Base-by-base conservation (phyloP, 2,797 vertebrate genomes). In the Prionace glauca region DNA sequence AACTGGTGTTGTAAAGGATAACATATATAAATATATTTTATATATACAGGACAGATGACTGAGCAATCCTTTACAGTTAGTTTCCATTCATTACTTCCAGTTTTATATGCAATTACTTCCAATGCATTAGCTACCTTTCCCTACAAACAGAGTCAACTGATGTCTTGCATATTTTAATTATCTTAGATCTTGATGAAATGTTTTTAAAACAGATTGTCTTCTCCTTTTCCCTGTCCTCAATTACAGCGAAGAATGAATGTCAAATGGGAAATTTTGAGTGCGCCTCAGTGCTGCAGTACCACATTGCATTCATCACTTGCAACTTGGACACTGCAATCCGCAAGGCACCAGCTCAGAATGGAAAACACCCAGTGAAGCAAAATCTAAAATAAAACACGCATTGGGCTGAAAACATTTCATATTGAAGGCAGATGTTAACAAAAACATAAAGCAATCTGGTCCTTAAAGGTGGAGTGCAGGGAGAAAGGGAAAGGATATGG, bases 41-140 rank as follows among this genome's bases (percentile, higher is more conserved):
- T 9, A 74, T 32, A 29, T 74, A 29, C 9, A 36, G 65, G n/a
- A 94, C 24, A 36, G 56, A 62, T 90, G 24, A 18, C 50, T 90
- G 4, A n/a, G 67, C 18, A 65, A 67, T 92, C 36, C n/a, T 24
- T 67, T 45, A 41, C 92, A 94, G 8, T 2, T 36, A 71, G 67
- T 50, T 94, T 72, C 8, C 9, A 62, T 16, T 56, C 29, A 90
- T 62, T 90, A 65, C 88, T 32, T 18, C 74, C 14, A n/a, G 71
- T 20, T 60, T 50, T 14, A n/a, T 3, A 56, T 29, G 12, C 16
- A 77, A 32, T 77, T 29, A 72, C 29, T 56, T 95, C 71, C 26
- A 95, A 77, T 95, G 41, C 71, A 95, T 74, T 95, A 77, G 93
- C 93, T 77, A 16, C 69, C 11, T 72, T 91, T 65, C 8, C 71